A percentile compares a stretch with the other conserved stretches of the same genome.
phyloP scores from a whole-genome alignment of 2,113 vertebrate genomes.

The Engystomops pustulosus region DNA sequence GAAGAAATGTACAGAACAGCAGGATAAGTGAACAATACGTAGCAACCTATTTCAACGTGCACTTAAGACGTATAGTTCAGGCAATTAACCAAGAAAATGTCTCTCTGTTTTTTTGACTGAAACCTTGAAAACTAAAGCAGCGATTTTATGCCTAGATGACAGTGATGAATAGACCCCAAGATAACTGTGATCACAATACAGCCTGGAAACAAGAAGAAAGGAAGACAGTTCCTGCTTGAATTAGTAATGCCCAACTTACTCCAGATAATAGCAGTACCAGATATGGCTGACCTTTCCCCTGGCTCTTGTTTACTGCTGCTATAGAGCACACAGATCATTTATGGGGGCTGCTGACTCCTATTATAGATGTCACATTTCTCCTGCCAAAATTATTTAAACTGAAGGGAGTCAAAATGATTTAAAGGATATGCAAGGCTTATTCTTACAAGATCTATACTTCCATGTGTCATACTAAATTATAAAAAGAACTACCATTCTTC shows the following conservation, averaged over 20 bases:
- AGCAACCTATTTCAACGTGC: background rate
- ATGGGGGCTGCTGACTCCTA: conserved; percentile 16
- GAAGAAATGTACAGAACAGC: background rate
- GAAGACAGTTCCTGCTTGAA: conserved; percentile 25
- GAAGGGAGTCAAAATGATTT: background rate
- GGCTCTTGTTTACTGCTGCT: background rate
- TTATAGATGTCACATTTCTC: background rate
- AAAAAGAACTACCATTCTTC: background rate
- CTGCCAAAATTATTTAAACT: background rate
- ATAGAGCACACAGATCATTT: conserved; percentile 7
- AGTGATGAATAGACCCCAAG: conserved; percentile 35
- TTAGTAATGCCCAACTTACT: conserved; percentile 40
- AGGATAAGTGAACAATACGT: conserved; percentile 6
- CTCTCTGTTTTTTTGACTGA: background rate
- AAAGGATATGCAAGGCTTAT: background rate
- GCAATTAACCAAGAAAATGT: conserved; percentile 19
- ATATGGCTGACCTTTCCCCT: conserved; percentile 43
- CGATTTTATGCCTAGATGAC: conserved; percentile 37
- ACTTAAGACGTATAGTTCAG: conserved; percentile 12
- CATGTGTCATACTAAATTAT: background rate
- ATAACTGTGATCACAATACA: conserved; percentile 19
- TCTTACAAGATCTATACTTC: background rate
- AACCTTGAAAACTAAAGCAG: background rate
- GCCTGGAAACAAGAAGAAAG: conserved; percentile 30
- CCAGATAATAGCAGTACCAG: conserved; percentile 19